Percentiles rank a stretch among this genome's conserved stretches.
phyloP scores from a whole-genome alignment of 2,797 vertebrate species.

The Champsocephalus esox region DNA sequence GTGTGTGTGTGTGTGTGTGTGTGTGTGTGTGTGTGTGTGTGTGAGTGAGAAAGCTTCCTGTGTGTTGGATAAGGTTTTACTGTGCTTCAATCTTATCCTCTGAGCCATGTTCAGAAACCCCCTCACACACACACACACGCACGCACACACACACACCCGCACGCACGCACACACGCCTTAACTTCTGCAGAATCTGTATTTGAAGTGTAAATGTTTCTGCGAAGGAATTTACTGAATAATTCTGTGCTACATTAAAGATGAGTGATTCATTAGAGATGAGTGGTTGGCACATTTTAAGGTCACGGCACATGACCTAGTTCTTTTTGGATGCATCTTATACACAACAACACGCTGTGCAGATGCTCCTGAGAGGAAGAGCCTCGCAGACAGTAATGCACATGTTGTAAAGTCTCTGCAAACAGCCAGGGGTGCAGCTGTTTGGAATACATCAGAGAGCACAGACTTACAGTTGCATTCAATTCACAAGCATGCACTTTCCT shows the following conservation, averaged over 20 bases:
- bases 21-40: no score
- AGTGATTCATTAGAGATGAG: not conserved
- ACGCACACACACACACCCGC: not conserved
- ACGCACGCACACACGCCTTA: not conserved
- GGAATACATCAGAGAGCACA: no score
- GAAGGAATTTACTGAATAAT: not conserved
- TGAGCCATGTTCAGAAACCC: conserved; percentile 41
- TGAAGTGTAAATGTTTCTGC: not conserved
- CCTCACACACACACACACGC: not conserved
- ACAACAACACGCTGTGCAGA: no score
- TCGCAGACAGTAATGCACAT: no score
- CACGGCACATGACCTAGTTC: conserved; percentile 25
- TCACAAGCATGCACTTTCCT: no score
- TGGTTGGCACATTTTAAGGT: conserved; percentile 4
- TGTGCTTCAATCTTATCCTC: conserved; percentile 53
- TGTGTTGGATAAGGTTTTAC: conserved; percentile 47
- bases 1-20: not conserved
- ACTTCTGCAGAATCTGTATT: not conserved
- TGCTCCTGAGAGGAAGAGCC: no score
- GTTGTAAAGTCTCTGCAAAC: no score
- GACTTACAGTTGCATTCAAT: no score
- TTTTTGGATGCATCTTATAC: conserved; percentile 2
- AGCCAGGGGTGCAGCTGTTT: no score
- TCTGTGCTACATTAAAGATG: not conserved
- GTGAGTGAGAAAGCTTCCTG: conserved; percentile 26